phyloP scores from a whole-genome alignment of 2,888 invertebrate genomes.

The Pheosia gnoma region DNA sequence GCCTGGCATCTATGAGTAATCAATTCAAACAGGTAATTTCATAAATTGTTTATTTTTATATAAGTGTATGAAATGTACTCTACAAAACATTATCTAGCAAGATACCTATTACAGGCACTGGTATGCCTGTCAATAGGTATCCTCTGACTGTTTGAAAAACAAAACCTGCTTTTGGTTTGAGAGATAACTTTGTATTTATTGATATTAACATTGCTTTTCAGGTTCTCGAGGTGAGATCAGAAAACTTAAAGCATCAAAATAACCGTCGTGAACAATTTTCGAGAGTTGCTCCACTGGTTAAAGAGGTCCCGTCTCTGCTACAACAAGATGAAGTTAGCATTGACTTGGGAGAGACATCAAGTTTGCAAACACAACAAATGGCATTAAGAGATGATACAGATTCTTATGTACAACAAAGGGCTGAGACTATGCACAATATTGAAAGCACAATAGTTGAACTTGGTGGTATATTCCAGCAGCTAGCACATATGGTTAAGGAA shows the following conservation, averaged over 20 bases:
- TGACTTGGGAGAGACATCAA: conserved; percentile 88
- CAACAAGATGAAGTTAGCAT: conserved; percentile 92
- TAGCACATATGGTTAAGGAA: conserved; percentile 98
- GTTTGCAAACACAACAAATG: conserved; percentile 84
- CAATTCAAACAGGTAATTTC: conserved; percentile 93
- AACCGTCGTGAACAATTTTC: conserved; percentile 95
- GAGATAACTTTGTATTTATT: not conserved
- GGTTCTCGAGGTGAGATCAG: conserved; percentile 98
- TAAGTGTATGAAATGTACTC: conserved; percentile 6
- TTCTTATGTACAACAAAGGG: conserved; percentile 95
- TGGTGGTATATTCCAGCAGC: conserved; percentile 98
- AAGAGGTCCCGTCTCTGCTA: conserved; percentile 72
- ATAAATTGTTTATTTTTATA: not conserved
- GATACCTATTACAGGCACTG: too few species aligned
- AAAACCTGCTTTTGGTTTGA: too few species aligned
- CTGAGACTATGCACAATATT: conserved; percentile 99
- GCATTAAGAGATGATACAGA: conserved; percentile 94
- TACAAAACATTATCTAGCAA: too few species aligned
- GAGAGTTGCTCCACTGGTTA: conserved; percentile 72
- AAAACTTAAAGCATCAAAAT: conserved; percentile 98
- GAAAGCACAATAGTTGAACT: conserved; percentile 99
- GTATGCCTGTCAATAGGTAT: too few species aligned
- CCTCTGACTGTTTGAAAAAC: too few species aligned
- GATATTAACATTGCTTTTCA: conserved; percentile 35
- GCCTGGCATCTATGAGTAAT: conserved; percentile 97